Evolutionary conservation across 37 sponge, comb jelly and placozoan species (phyloP).

Genomic region (Oscarella lobularis): DNA sequence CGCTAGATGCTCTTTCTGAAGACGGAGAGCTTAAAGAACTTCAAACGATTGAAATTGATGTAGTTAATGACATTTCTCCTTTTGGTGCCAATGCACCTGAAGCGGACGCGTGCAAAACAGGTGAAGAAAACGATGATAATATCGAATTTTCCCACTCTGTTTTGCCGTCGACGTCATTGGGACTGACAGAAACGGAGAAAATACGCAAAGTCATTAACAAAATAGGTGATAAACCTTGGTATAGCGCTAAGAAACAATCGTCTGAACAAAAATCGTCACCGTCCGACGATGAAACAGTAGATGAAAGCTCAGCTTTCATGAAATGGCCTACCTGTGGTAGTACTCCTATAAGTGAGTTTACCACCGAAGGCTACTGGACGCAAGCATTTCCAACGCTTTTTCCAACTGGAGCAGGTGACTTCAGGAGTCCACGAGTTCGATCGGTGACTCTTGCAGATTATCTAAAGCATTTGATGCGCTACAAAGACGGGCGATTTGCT

Average conservation of each 20-base stretch:
- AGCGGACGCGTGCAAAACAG: no score
- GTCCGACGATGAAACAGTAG: not conserved
- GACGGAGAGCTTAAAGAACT: slow-evolving; percentile 17
- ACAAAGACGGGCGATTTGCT: slow-evolving; percentile 15
- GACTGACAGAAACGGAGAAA: slow-evolving; percentile 1
- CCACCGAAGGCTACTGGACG: slow-evolving; percentile 15
- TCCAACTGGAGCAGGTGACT: slow-evolving; percentile 29
- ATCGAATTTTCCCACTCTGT: slow-evolving; percentile 5
- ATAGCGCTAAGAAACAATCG: no score
- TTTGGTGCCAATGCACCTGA: no score
- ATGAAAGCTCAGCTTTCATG: not conserved
- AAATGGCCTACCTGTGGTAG: slow-evolving; percentile 17
- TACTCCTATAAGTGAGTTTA: slow-evolving; percentile 16
- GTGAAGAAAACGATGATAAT: no score
- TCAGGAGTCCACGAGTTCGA: not conserved
- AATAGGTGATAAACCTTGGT: no score
- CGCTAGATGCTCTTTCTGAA: slow-evolving; percentile 15
- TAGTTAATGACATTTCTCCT: no score
- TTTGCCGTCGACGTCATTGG: slow-evolving; percentile 11
- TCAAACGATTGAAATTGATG: not conserved
- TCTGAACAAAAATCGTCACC: no score
- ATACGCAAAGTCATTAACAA: not conserved
- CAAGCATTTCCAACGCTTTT: slow-evolving; percentile 19
- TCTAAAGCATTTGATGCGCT: slow-evolving; percentile 15
- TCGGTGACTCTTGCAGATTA: slow-evolving; percentile 10